Evolutionary conservation across 2,113 vertebrate genomes (phyloP).

Genomic region (Aphyosemion australe): DNA sequence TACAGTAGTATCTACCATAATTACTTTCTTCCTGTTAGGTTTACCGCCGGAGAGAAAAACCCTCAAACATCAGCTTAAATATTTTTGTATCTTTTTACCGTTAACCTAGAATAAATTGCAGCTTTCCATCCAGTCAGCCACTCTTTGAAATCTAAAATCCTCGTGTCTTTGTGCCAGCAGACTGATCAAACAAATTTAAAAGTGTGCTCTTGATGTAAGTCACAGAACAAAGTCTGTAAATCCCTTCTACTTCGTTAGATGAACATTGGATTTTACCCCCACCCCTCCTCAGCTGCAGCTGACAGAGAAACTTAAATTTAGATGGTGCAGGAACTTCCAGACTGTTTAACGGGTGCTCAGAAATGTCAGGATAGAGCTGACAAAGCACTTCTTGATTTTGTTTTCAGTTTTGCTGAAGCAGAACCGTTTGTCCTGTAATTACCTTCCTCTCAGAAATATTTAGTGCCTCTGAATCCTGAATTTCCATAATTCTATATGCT

Average conservation of each 20-base stretch:
- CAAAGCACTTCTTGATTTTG: too few species aligned
- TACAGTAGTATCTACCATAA: too few species aligned
- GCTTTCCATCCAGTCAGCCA: conserved; percentile 4
- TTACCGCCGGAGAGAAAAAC: too few species aligned
- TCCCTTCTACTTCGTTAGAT: conserved; percentile 35
- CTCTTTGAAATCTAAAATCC: not conserved
- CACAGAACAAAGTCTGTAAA: conserved; percentile 25
- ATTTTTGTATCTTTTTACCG: too few species aligned
- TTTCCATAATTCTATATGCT: too few species aligned
- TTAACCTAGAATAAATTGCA: not conserved
- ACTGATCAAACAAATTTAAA: conserved; percentile 25
- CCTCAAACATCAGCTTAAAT: too few species aligned
- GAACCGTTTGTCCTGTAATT: too few species aligned
- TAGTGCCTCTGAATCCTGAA: too few species aligned
- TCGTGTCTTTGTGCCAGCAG: not conserved
- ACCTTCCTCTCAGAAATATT: too few species aligned
- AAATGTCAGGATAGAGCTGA: conserved; percentile 28
- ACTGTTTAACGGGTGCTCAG: conserved; percentile 26
- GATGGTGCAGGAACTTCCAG: conserved; percentile 34
- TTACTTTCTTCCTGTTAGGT: too few species aligned
- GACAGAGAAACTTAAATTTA: conserved; percentile 24
- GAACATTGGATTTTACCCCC: conserved; percentile 35
- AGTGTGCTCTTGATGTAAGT: conserved; percentile 20
- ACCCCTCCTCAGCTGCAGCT: conserved; percentile 7
- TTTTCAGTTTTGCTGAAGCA: too few species aligned